These are phyloP conservation scores for Merops nubicus DNA, from an alignment of 2,113 vertebrate species.

Conservation along the genomic window DNA sequence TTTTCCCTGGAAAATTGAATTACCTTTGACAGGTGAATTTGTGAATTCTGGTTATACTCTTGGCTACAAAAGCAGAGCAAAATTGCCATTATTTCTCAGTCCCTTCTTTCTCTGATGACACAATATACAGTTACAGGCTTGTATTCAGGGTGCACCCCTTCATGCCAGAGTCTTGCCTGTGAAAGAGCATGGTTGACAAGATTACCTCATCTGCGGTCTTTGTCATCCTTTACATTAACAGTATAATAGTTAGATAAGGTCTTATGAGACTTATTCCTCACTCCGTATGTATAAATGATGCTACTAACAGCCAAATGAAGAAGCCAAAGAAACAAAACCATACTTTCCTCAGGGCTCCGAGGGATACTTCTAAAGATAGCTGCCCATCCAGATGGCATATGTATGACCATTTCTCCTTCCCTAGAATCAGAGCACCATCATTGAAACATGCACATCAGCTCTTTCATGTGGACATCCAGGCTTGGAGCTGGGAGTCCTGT, in stretches of 20 bases:
- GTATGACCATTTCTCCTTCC: background rate
- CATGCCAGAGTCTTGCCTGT: background rate
- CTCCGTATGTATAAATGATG: background rate
- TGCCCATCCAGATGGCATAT: background rate
- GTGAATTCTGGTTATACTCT: background rate
- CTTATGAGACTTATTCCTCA: background rate
- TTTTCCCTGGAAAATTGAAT: background rate
- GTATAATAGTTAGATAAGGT: background rate
- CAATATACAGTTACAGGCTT: fast-evolving
- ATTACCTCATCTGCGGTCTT: background rate
- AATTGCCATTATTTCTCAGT: background rate
- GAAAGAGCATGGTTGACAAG: background rate
- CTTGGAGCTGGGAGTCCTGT: background rate
- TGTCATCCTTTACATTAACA: background rate
- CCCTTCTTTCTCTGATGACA: background rate
- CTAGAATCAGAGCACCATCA: background rate
- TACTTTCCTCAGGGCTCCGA: background rate
- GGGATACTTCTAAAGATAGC: background rate
- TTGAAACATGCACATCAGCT: background rate
- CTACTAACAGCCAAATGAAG: background rate
- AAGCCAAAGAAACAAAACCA: too few species aligned
- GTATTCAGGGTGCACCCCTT: background rate
- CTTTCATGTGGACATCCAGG: background rate
- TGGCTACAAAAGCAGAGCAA: background rate
- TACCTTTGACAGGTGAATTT: background rate